Conservation (phyloP, 2,888 invertebrate genomes). For the Sphinx pinastri region DNA sequence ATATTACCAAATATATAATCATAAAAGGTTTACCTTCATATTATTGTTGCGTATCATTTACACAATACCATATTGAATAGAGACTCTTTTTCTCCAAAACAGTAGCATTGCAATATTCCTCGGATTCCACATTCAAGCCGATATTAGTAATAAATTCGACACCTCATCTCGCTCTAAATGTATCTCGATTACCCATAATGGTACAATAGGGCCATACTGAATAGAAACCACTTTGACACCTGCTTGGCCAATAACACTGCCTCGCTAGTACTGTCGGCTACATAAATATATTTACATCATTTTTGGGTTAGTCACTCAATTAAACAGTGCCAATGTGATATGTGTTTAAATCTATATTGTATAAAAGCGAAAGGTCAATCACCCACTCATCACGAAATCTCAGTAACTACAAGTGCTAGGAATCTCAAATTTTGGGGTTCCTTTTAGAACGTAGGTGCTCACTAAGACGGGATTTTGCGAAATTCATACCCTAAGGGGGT, state of each 20-base stretch:
- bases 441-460: no score
- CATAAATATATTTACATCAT: slow-evolving; percentile 35
- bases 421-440: no score
- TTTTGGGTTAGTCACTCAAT: not conserved
- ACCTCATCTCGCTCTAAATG: slow-evolving; percentile 65
- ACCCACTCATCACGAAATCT: no score
- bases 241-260: slow-evolving; percentile 57
- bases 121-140: slow-evolving; percentile 43
- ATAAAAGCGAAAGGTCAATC: no score
- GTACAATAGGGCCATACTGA: slow-evolving; percentile 68
- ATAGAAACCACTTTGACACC: slow-evolving; percentile 64
- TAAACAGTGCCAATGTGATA: no score
- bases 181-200: slow-evolving; percentile 73
- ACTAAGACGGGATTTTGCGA: no score
- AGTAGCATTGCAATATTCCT: slow-evolving; percentile 22
- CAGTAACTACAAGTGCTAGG: no score
- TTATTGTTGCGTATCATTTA: slow-evolving; percentile 1
- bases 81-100: not conserved
- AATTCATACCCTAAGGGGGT: no score
- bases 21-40: not conserved
- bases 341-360: no score
- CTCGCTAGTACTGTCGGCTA: slow-evolving; percentile 44
- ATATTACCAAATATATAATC: not conserved
- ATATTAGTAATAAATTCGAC: slow-evolving; percentile 65
- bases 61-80: not conserved